phyloP scores from a whole-genome alignment of 2,888 invertebrate genomes.

The Rotaria magnacalcarata region DNA sequence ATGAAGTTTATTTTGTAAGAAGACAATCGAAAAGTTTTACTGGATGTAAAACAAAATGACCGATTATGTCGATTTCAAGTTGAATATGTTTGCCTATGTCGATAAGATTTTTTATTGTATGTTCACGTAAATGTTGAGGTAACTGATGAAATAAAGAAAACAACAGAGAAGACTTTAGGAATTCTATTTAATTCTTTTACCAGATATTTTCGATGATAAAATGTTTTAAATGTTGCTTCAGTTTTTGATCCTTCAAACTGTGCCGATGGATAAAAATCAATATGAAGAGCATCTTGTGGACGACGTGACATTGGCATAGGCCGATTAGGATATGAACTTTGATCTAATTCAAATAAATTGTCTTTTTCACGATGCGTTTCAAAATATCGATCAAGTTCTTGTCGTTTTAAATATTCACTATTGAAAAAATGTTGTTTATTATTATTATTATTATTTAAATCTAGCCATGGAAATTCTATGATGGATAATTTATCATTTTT shows the following conservation, averaged over 20 bases:
- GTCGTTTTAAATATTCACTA: neutral
- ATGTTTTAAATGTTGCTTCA: constrained; percentile 21
- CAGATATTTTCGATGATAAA: neutral
- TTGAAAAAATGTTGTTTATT: neutral
- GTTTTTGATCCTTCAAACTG: neutral
- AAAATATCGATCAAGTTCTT: neutral
- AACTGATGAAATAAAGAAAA: neutral
- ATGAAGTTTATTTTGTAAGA: neutral
- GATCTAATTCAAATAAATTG: neutral
- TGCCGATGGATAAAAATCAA: neutral
- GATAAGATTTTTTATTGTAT: neutral
- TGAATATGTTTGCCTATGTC: neutral
- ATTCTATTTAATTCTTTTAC: neutral
- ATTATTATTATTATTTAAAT: neutral
- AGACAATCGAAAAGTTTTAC: neutral
- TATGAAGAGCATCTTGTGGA: constrained; percentile 1
- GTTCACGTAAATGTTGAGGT: neutral
- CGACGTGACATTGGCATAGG: neutral
- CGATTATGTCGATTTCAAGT: neutral
- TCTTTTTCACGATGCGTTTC: neutral
- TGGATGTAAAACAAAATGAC: constrained; percentile 24
- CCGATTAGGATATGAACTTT: neutral
- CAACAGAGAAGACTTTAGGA: neutral
- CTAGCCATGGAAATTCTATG: neutral
- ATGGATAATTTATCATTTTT: neutral